Percentiles rank a stretch among this genome's conserved stretches.
phyloP scores from a whole-genome alignment of 53 echinoderm and acorn worm species.

The Holothuria scabra region DNA sequence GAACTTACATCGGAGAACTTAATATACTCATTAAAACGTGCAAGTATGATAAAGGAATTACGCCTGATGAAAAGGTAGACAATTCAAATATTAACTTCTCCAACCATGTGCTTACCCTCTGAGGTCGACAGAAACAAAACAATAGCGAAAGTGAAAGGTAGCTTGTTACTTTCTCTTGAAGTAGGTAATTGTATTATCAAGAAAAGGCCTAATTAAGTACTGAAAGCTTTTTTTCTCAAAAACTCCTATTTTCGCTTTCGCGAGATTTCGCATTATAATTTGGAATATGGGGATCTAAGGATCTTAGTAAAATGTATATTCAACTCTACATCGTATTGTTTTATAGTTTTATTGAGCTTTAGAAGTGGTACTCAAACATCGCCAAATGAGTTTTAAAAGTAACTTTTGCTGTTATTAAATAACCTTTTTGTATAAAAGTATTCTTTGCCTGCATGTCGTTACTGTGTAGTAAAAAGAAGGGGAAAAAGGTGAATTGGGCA shows the following conservation, averaged over 20 bases:
- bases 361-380: neutral
- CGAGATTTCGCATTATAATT: neutral
- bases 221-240: conserved; percentile 25
- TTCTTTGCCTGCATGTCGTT: too few species aligned
- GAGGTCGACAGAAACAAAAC: conserved; percentile 9
- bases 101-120: too few species aligned
- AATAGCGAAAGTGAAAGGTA: conserved; percentile 39
- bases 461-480: too few species aligned
- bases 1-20: too few species aligned
- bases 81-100: too few species aligned
- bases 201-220: conserved; percentile 15
- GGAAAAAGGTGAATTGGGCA: too few species aligned
- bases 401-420: conserved; percentile 41
- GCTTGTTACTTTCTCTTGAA: too few species aligned
- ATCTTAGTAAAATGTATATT: neutral
- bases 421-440: neutral
- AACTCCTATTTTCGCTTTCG: conserved; percentile 30
- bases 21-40: too few species aligned
- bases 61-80: too few species aligned
- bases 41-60: too few species aligned
- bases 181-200: neutral
- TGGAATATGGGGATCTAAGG: neutral
- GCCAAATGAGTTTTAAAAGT: conserved; percentile 22
- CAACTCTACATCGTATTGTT: conserved; percentile 29
- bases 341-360: conserved; percentile 12